A percentile compares a stretch with the other conserved stretches of the same genome.
phyloP scores from a whole-genome alignment of 2,113 vertebrate species.

The Bos javanicus region DNA sequence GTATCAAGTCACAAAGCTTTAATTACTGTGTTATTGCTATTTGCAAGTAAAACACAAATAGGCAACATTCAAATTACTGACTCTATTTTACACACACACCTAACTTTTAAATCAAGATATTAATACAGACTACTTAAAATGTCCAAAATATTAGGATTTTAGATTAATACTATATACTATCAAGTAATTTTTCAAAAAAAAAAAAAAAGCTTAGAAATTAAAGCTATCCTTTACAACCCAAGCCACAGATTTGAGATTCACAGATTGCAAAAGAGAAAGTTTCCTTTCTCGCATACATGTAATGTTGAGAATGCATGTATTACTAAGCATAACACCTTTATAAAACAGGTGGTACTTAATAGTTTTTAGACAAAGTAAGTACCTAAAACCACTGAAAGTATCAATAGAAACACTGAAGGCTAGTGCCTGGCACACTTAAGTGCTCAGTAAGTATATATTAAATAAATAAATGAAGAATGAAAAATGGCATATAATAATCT shows the following conservation, averaged over 20 bases:
- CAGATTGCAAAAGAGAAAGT: not conserved
- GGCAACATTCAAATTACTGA: conserved; percentile 32
- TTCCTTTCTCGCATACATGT: conserved; percentile 13
- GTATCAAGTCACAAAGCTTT: conserved; percentile 74
- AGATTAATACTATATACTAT: not conserved
- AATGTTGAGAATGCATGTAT: not conserved
- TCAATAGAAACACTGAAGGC: not conserved
- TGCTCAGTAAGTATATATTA: not conserved
- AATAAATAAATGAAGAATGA: conserved; percentile 34
- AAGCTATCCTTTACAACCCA: not conserved
- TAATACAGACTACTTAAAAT: not conserved
- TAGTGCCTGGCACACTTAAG: not conserved
- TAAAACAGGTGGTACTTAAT: conserved; percentile 11
- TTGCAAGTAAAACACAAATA: conserved; percentile 77
- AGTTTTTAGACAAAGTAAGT: conserved; percentile 38
- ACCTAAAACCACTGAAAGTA: not conserved
- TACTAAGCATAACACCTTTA: not conserved
- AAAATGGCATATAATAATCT: conserved; percentile 13
- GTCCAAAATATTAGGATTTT: not conserved
- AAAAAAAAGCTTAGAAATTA: conserved; percentile 23
- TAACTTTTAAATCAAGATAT: conserved; percentile 25
- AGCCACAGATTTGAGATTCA: not conserved
- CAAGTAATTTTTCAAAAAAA: conserved; percentile 6
- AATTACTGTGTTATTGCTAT: conserved; percentile 67
- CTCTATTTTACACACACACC: not conserved